Evolutionary conservation across 2,888 invertebrate genomes (phyloP).

Genomic region (Anoplius nigerrimus): DNA sequence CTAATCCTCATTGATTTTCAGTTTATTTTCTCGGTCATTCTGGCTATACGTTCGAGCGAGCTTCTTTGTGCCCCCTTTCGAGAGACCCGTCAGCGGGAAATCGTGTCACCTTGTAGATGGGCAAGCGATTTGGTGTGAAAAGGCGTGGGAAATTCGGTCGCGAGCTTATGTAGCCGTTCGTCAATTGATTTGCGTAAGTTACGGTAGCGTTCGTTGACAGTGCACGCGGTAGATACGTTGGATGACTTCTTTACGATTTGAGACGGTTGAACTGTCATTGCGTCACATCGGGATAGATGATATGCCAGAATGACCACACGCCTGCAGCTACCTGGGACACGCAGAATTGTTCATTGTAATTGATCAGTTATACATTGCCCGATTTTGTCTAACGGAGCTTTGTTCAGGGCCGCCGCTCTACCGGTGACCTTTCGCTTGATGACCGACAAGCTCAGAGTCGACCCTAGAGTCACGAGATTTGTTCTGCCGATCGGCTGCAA

Average conservation of each 20-base stretch:
- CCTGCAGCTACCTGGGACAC: slow-evolving; percentile 46
- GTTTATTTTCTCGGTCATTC: slow-evolving; percentile 54
- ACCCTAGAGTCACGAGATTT: slow-evolving; percentile 89
- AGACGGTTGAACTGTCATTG: background rate
- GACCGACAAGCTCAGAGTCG: slow-evolving; percentile 88
- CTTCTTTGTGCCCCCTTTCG: slow-evolving; percentile 22
- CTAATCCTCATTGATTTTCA: slow-evolving; percentile 57
- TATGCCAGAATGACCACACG: slow-evolving; percentile 62
- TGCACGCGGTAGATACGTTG: too few relatives aligned
- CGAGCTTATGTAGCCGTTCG: too few relatives aligned
- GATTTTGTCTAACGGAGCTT: slow-evolving; percentile 64
- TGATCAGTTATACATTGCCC: slow-evolving; percentile 18
- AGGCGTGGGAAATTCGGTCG: background rate
- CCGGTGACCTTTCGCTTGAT: slow-evolving; percentile 91
- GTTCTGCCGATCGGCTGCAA: slow-evolving; percentile 94
- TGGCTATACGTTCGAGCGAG: slow-evolving; percentile 40
- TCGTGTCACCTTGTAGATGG: slow-evolving; percentile 10
- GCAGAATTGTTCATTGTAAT: slow-evolving; percentile 31
- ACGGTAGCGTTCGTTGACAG: too few relatives aligned
- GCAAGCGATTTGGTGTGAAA: slow-evolving; percentile 12
- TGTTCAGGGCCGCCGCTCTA: slow-evolving; percentile 85
- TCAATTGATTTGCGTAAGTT: background rate
- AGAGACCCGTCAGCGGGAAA: slow-evolving; percentile 8
- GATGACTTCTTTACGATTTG: background rate
- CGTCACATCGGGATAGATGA: background rate